A percentile compares a stretch with the other conserved stretches of the same genome.
Evolutionary conservation across 1,140 invertebrate species (phyloP).

Genomic region (Brachionus plicatilis): DNA sequence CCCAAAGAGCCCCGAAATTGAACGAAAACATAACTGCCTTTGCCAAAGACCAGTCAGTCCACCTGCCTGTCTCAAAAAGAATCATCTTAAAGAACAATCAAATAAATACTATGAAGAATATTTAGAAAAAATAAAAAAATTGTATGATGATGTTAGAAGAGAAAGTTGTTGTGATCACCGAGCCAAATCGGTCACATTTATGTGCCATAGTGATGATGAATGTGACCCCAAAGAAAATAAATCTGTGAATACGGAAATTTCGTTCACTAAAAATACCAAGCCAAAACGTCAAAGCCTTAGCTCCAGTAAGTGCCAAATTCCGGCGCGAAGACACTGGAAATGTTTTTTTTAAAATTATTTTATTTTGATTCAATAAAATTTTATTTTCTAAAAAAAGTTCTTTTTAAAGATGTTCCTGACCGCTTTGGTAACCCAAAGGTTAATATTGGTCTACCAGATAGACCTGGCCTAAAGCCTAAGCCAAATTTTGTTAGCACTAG

Average conservation of each 20-base stretch:
- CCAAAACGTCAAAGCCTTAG: not conserved
- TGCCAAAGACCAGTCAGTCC: not conserved
- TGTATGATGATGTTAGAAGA: not conserved
- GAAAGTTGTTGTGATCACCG: not conserved
- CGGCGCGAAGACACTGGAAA: not conserved
- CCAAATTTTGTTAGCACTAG: not conserved
- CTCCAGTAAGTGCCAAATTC: not conserved
- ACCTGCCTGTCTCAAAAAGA: not conserved
- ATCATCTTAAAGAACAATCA: not conserved
- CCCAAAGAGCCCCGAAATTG: not conserved
- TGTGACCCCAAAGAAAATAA: not conserved
- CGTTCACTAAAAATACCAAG: not conserved
- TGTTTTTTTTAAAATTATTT: not conserved
- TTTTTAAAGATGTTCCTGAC: conserved; percentile 13
- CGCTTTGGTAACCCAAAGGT: conserved; percentile 38
- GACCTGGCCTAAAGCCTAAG: not conserved
- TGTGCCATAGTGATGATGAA: not conserved
- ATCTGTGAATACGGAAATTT: not conserved
- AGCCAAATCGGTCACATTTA: not conserved
- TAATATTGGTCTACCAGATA: not conserved
- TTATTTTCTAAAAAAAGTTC: not conserved
- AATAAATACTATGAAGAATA: conserved; percentile 7
- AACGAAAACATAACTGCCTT: not conserved
- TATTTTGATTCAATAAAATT: not conserved
- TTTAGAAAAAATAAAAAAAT: not conserved